A percentile compares a stretch with the other conserved stretches of the same genome.
Conservation (phyloP, 2,888 invertebrate species). For the Lepidocyrtinus sp. region DNA sequence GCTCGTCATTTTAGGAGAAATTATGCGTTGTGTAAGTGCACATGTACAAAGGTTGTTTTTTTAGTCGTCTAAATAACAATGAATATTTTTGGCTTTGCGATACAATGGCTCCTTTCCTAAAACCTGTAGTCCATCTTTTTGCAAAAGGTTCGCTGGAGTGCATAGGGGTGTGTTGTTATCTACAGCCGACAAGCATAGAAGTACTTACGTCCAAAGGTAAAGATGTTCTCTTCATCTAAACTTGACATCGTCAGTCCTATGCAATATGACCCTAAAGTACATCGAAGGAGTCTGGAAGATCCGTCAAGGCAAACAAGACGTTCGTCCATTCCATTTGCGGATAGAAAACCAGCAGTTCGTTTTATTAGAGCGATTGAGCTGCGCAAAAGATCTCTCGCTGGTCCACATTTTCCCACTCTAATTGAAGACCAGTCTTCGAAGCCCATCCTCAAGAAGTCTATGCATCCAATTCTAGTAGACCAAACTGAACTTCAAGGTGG, state of each 20-base stretch:
- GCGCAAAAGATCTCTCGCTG: slow-evolving; percentile 22
- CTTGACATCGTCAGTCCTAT: neutral
- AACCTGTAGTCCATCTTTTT: too few relatives aligned
- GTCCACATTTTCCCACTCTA: slow-evolving; percentile 35
- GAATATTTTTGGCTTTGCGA: too few relatives aligned
- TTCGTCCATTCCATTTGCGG: slow-evolving; percentile 62
- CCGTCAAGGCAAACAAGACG: slow-evolving; percentile 35
- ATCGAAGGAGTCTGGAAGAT: slow-evolving; percentile 34
- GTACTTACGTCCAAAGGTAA: too few relatives aligned
- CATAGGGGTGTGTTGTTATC: too few relatives aligned
- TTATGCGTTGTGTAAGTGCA: too few relatives aligned
- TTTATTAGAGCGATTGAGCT: slow-evolving; percentile 45
- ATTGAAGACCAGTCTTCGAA: slow-evolving; percentile 17
- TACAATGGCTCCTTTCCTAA: too few relatives aligned
- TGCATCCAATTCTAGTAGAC: slow-evolving; percentile 53
- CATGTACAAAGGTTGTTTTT: too few relatives aligned
- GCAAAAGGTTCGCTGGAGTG: too few relatives aligned
- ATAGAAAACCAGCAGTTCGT: slow-evolving; percentile 53
- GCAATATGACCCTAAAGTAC: slow-evolving; percentile 33
- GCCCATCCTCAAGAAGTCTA: slow-evolving; percentile 56
- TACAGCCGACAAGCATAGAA: too few relatives aligned
- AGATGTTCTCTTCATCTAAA: neutral
- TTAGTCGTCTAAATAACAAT: too few relatives aligned
- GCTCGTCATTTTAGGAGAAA: too few relatives aligned
- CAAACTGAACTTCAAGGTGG: neutral